A percentile compares a stretch with the other conserved stretches of the same genome.
phyloP scores from a whole-genome alignment of 2,113 vertebrate genomes.

The Tapirus terrestris region DNA sequence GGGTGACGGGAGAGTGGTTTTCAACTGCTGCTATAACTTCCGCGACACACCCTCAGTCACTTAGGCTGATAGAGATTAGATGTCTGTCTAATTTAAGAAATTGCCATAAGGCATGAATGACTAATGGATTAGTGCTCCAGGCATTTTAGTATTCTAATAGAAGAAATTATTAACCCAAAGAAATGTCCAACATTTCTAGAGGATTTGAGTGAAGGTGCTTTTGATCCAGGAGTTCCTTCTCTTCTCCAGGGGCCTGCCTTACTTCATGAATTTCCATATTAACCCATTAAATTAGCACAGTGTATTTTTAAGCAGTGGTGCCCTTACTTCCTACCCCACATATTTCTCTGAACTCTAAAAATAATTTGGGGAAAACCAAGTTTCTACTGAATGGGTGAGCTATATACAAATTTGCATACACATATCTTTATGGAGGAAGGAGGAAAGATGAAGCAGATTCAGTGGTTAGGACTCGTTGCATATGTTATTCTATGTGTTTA shows the following conservation, averaged over 20 bases:
- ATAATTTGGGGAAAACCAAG: not conserved
- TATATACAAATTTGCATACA: accelerated
- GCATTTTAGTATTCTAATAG: not conserved
- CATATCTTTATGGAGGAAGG: not conserved
- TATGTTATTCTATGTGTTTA: accelerated
- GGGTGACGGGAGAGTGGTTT: accelerated
- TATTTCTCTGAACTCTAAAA: not conserved
- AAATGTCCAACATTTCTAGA: not conserved
- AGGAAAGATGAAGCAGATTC: not conserved
- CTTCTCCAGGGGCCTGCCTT: not conserved
- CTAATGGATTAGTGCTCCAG: not conserved
- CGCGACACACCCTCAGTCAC: accelerated
- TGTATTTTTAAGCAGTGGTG: not conserved
- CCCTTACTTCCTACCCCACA: too few relatives aligned
- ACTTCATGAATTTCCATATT: not conserved
- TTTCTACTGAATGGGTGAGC: not conserved
- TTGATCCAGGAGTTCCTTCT: not conserved
- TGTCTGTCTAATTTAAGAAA: not conserved
- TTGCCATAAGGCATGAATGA: not conserved
- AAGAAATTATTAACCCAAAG: not conserved
- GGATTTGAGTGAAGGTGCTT: not conserved
- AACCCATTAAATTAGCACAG: not conserved
- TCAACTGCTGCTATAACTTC: accelerated
- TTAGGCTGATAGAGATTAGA: not conserved
- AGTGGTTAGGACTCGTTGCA: accelerated